These are phyloP conservation scores for Parazoanthus atlanticus DNA, from an alignment of 92 coral and sea anemone genomes.

Conservation along the genomic window DNA sequence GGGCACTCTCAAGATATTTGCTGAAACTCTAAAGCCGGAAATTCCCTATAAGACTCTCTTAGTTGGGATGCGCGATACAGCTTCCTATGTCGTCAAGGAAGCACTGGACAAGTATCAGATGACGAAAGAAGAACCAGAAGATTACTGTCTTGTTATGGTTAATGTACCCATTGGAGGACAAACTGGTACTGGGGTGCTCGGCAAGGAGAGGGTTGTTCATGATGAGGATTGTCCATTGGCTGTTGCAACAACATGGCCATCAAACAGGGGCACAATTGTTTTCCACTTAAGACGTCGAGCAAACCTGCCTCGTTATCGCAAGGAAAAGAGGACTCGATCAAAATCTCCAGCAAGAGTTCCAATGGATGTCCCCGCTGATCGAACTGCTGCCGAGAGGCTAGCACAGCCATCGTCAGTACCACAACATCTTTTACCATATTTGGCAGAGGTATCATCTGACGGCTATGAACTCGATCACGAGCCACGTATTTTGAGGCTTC, in stretches of 20 bases:
- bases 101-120: conserved; percentile 92
- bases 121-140: conserved; percentile 92
- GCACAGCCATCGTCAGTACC: conserved; percentile 66
- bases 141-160: conserved; percentile 96
- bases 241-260: conserved; percentile 98
- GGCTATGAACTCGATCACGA: conserved; percentile 68
- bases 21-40: conserved; percentile 92
- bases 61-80: conserved; percentile 86
- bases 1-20: conserved; percentile 94
- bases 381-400: conserved; percentile 61
- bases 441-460: conserved; percentile 73
- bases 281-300: conserved; percentile 94
- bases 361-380: conserved; percentile 65
- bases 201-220: conserved; percentile 93
- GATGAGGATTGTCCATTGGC: conserved; percentile 94
- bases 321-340: conserved; percentile 74
- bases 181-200: conserved; percentile 71
- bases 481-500: conserved; percentile 67
- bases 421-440: conserved; percentile 79
- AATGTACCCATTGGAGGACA: conserved; percentile 88
- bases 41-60: conserved; percentile 95
- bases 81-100: conserved; percentile 82
- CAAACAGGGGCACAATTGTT: conserved; percentile 84
- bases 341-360: conserved; percentile 85
- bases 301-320: conserved; percentile 78